Evolutionary conservation across 2,797 vertebrate genomes (phyloP).

Genomic region (Pseudochromis fuscus): DNA sequence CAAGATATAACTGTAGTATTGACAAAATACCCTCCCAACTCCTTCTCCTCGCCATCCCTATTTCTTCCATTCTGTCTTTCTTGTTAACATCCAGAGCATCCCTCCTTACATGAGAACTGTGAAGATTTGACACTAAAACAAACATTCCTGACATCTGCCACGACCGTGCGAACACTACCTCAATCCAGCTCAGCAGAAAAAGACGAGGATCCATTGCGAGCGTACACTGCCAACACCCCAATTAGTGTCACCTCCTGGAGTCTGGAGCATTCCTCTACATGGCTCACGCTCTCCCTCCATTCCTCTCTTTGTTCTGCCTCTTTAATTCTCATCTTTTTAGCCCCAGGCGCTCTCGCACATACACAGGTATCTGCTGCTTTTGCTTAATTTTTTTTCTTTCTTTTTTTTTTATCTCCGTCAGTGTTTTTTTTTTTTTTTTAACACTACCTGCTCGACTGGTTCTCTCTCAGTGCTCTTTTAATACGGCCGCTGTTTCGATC

Average conservation of each 20-base stretch:
- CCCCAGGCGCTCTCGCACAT: slow-evolving; percentile 24
- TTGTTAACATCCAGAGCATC: slow-evolving; percentile 46
- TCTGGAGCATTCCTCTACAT: slow-evolving; percentile 59
- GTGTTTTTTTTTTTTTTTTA: slow-evolving; percentile 25
- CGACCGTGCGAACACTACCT: slow-evolving; percentile 55
- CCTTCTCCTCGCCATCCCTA: slow-evolving; percentile 1
- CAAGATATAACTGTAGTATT: slow-evolving; percentile 17
- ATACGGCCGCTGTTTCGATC: slow-evolving; percentile 76
- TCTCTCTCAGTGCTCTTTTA: slow-evolving; percentile 71
- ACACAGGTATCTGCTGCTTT: slow-evolving; percentile 50
- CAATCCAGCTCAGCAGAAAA: slow-evolving; percentile 50
- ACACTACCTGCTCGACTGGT: slow-evolving; percentile 50
- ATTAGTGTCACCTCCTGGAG: slow-evolving; percentile 76
- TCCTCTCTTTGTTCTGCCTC: slow-evolving; percentile 58
- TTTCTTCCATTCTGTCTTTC: slow-evolving; percentile 17
- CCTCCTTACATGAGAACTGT: neutral
- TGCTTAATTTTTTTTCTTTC: slow-evolving; percentile 20
- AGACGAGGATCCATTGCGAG: slow-evolving; percentile 55
- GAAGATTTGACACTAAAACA: slow-evolving; percentile 65
- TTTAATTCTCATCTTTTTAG: slow-evolving; percentile 54
- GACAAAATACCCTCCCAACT: slow-evolving; percentile 16
- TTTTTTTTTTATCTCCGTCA: slow-evolving; percentile 31
- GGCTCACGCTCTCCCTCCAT: slow-evolving; percentile 46
- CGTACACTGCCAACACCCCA: slow-evolving; percentile 65
- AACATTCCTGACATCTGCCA: slow-evolving; percentile 68